Evolutionary conservation across 2,888 invertebrate species (phyloP), one percentile per base, ranked within the genome.

Genomic region (Chrysolina oricalcia): DNA sequence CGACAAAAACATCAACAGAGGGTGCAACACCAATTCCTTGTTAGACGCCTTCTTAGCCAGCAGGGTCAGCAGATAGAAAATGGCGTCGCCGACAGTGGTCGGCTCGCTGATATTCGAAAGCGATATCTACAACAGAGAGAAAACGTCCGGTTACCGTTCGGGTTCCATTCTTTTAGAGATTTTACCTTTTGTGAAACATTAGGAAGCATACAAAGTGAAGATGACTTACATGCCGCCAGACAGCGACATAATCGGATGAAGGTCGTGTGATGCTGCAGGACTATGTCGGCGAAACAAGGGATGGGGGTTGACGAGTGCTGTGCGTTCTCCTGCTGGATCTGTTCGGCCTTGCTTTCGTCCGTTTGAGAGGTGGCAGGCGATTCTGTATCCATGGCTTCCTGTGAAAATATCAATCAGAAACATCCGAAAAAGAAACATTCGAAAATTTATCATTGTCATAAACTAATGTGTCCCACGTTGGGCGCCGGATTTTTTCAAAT

Each of bases 231-330:
- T 81, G 94, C 92, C 13, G 96, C 94, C 59, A 97, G 90, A 0
- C 96, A 93, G 79, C 93, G 93, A 86, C 97, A 92, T 84, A 97
- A 91, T 79, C 94, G 92, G 87, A 95, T 93, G 94, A 97, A 96
- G 19, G 96, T 95, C 0, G 93, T 92, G 74, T 93, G 93, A 83
- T 96, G 93, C 85, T 94, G 94, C 79, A 86, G 88, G 91, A 94
- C 93, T 75, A 93, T 92, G 86, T 96, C 95, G 0, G 95, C 95
- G 70, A 95, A 91, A 86, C 94, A 94, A 10, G 94, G 93, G 70
- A 92, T 90, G 71, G 81, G 77, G 70, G 81, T 77, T 0, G 83
- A 81, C 67, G 78, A 71, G 1, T 73, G 68, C 85, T 84, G 72
- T 80, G 78, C 79, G 83, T 71, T 77, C 68, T 86, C 86, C 76